Conservation (phyloP, 2,113 vertebrate species). For the Campylomormyrus tamandua region DNA sequence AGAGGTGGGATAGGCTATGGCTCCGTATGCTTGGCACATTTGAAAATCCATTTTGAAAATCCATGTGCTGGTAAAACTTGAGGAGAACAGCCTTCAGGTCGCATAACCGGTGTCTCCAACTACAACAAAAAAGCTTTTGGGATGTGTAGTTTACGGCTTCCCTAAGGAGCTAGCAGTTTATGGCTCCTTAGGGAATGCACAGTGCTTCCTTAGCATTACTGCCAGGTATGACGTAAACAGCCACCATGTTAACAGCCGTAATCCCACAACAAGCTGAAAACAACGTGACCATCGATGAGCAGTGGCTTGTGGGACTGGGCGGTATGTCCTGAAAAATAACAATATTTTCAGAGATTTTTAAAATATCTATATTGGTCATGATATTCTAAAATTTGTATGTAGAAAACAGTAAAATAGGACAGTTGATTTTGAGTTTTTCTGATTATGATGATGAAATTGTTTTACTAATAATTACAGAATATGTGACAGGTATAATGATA, state of each 20-base stretch:
- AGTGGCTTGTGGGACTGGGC: not conserved
- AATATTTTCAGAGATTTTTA: not conserved
- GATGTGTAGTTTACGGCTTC: not conserved
- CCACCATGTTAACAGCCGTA: not conserved
- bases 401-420: not conserved
- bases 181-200: not conserved
- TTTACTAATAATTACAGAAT: not conserved
- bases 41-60: no score
- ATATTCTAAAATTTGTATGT: not conserved
- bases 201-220: not conserved
- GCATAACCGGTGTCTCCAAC: not conserved
- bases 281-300: not conserved
- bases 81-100: not conserved
- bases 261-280: not conserved
- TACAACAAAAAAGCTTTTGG: not conserved
- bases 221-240: not conserved
- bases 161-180: not conserved
- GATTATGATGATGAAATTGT: not conserved
- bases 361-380: not conserved
- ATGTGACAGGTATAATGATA: not conserved
- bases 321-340: not conserved
- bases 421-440: not conserved
- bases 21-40: not conserved
- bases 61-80: not conserved
- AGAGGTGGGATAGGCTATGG: not conserved